Base-by-base conservation (phyloP, 2,888 invertebrate genomes). In the Lochmaea crataegi region DNA sequence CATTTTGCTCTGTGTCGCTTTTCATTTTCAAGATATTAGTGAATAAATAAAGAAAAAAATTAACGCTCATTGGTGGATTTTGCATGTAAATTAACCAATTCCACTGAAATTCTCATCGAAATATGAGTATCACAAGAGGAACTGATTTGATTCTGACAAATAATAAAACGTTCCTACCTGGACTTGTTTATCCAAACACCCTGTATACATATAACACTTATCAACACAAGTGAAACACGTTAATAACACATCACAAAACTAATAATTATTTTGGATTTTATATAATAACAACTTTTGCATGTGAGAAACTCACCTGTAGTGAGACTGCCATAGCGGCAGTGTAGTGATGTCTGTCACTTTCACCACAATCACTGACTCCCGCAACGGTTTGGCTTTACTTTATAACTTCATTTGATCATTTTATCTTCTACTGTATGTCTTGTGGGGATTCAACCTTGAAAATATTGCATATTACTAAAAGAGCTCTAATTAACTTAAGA, bases 361-460 rank as follows among this genome's bases (percentile, higher is more conserved):
- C 72, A 67, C 61, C 74, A 75, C 80, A 77, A 77, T 72, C 73
- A 80, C 80, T 79, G 76, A 57, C 74, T 75, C 68, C 32, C 67
- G 53, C 45, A 61, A 71, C 73, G 72, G 75, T 65, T n/a, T 65
- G 65, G 64, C 72, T 78, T 77, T 74, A 74, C 80, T 80, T 78
- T 80, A 80, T 80, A 80, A 80, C 78, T 76, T 79, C 73, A 56
- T 58, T 68, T 60, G 18, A 63, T 57, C 48, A 53, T 63, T n/a
- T 74, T 48, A 38, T 22, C 58, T n/a, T 14, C 12, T 56, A 60
- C 26, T 26, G 16, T 42, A 12, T 53, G 32, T 63, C 26, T 60
- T 76, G 77, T 77, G 76, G 78, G 79, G 80, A 78, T 78, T 72
- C 65, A 76, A 75, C 80, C 77, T 79, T 79, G 76, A 63, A 69